Evolutionary conservation across 2,888 invertebrate species (phyloP), one percentile per base, ranked within the genome.

Genomic region (Autographa gamma): DNA sequence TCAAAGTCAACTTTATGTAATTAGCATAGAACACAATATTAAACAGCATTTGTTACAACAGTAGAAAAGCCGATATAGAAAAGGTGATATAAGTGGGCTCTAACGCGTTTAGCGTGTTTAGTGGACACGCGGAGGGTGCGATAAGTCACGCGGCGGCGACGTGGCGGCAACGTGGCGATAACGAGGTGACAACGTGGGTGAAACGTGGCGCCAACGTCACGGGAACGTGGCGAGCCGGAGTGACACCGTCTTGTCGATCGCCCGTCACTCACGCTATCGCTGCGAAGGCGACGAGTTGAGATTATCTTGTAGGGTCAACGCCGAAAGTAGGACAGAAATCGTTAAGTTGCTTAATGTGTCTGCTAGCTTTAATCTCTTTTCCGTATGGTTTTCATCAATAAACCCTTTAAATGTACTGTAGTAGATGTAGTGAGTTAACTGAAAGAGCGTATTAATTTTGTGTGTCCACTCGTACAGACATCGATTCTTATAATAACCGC

Each of bases 61-160:
- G 4, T 16, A 16, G 6, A n/a, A n/a, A 48, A 48, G 48, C 48
- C 48, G 48, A 48, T 48, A n/a, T n/a, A 48, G n/a, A 48, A n/a
- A 38, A 38, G 38, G 38, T 48, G 48, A 48, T n/a, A 48, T 48
- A 48, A 48, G 48, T 8, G 48, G n/a, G 16, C 48, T n/a, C 48
- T 48, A 48, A 48, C 48, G 48, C 48, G n/a, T 48, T 48, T 48
- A 48, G n/a, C 54, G 54, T 25, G 25, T 56, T 56, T 56, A 56
- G 54, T 56, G 25, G 54, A 56, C 54, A 56, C 25, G 54, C 54
- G 19, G 19, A 19, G 19, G 54, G 25, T n/a, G 59, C 16, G 32
- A 59, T 59, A 59, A 59, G 59, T 59, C 54, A 56, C 54, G 54
- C 54, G 54, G 54, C 54, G 25, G 25, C 19, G 25, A 56, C 54